phyloP scores from a whole-genome alignment of 2,888 invertebrate species.

The Noctua janthina region DNA sequence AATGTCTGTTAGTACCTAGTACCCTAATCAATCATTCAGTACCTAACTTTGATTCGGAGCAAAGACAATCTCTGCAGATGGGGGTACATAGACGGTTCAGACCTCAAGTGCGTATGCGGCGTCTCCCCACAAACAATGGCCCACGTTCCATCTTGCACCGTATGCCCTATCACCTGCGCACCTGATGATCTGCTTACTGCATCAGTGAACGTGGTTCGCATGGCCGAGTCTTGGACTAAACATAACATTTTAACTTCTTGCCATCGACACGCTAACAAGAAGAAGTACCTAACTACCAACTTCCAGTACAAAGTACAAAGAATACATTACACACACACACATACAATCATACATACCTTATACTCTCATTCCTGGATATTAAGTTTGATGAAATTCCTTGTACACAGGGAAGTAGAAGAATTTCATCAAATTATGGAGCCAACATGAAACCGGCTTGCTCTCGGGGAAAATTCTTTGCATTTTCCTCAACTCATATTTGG shows the following conservation, averaged over 20 bases:
- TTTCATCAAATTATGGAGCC: slow-evolving; percentile 65
- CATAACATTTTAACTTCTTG: too few relatives aligned
- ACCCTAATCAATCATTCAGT: neutral
- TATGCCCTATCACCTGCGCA: too few relatives aligned
- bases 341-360: neutral
- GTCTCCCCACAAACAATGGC: too few relatives aligned
- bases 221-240: too few relatives aligned
- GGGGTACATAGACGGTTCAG: too few relatives aligned
- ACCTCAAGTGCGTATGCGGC: too few relatives aligned
- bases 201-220: too few relatives aligned
- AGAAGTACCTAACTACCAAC: neutral
- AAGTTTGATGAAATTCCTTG: slow-evolving; percentile 50
- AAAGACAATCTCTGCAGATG: too few relatives aligned
- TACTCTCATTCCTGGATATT: slow-evolving; percentile 18
- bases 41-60: too few relatives aligned
- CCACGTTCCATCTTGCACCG: too few relatives aligned
- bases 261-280: too few relatives aligned
- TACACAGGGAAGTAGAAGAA: slow-evolving; percentile 54
- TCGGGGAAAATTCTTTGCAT: slow-evolving; percentile 59
- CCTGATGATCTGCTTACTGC: too few relatives aligned
- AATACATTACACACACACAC: slow-evolving; percentile 17
- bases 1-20: neutral
- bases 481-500: slow-evolving; percentile 49
- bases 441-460: slow-evolving; percentile 46
- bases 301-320: neutral